Base-by-base conservation (phyloP, 2,113 vertebrate genomes). In the Pachyramphus minor region DNA sequence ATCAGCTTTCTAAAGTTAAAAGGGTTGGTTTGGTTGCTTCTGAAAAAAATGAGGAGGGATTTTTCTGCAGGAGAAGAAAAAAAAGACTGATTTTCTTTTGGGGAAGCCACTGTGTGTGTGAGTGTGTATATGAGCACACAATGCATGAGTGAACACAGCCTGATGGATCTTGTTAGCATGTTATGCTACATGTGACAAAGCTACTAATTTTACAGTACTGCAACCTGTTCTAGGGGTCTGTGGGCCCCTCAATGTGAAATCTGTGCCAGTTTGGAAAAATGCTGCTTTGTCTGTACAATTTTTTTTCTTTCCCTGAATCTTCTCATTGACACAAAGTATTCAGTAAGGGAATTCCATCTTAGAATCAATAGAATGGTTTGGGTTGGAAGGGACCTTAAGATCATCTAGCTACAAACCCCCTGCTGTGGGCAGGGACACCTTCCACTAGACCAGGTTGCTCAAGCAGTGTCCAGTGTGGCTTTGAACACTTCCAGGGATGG, bases 191-290 rank as follows among this genome's bases (percentile, higher is more conserved):
- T 90, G 95, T 96, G 97, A 98, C 94, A 96, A 98, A 98, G 97
- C 98, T 97, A 97, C 97, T 96, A 97, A 94, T 90, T 90, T 91
- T 96, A 92, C 93, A 97, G 97, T 92, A 97, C 82, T 96, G 97
- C 95, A 93, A 60, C 87, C 93, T 95, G 94, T 96, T 97, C 76
- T 66, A 95, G 93, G 89, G 95, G 90, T 90, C 93, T 63, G 39
- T 83, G 94, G 92, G 69, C 93, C 97, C 97, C 92, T 96, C 96
- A 97, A 97, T 98, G 98, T 98, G 98, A 98, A 98, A 97, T 93
- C 97, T 93, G 49, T 97, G 97, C 97, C 97, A 97, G 97, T 98
- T 97, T 88, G 97, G 91, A 81, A 76, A 93, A 94, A 97, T 98
- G 98, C 98, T 98, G 98, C 98, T 98, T 97, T 97, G 92, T 98